A percentile compares a stretch with the other conserved stretches of the same genome.
These are phyloP conservation scores for Tapera naevia DNA, from an alignment of 2,797 vertebrate species.

Conservation along the genomic window DNA sequence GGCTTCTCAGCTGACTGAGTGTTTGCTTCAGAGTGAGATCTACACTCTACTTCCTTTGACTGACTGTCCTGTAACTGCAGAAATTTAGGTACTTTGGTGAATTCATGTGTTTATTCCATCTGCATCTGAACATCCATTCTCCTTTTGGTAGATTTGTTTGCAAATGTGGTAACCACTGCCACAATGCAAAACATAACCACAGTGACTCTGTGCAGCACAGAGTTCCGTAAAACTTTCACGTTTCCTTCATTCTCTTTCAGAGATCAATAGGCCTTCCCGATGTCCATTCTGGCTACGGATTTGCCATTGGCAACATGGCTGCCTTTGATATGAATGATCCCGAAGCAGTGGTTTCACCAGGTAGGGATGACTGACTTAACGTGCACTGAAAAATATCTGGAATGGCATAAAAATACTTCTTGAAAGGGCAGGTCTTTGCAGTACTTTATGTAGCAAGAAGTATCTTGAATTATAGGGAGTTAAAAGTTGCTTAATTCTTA, in stretches of 20 bases:
- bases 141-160: not conserved
- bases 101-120: not conserved
- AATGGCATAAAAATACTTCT: not conserved
- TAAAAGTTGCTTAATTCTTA: not conserved
- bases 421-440: not conserved
- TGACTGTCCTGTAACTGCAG: not conserved
- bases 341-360: conserved; percentile 93
- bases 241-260: conserved; percentile 71
- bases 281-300: conserved; percentile 98
- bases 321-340: conserved; percentile 95
- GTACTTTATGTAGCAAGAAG: not conserved
- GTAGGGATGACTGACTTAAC: conserved; percentile 65
- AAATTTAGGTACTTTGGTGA: not conserved
- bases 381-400: not conserved
- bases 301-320: conserved; percentile 98
- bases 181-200: not conserved
- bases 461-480: rapidly evolving
- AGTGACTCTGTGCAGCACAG: not conserved
- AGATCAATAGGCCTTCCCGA: conserved; percentile 94
- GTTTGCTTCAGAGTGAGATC: not conserved
- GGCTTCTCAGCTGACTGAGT: not conserved
- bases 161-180: not conserved
- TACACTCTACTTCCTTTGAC: not conserved
- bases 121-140: not conserved
- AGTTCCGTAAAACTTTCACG: not conserved